phyloP scores from a whole-genome alignment of 2,113 vertebrate species.

The Sinocyclocheilus maitianheensis region DNA sequence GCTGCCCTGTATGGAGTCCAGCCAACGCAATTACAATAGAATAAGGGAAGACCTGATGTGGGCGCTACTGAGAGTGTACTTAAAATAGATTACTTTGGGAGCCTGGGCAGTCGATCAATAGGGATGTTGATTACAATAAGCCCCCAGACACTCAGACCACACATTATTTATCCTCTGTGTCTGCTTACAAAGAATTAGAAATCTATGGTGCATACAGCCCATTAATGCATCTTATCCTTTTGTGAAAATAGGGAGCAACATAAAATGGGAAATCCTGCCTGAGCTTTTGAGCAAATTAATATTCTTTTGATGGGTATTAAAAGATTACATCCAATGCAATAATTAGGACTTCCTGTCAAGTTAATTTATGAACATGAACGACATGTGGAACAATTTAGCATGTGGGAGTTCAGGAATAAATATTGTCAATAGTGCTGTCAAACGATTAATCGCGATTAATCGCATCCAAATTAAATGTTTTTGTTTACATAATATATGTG shows the following conservation, averaged over 20 bases:
- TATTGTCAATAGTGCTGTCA: background rate
- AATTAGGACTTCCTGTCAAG: background rate
- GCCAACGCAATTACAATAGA: conserved; percentile 44
- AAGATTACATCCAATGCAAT: background rate
- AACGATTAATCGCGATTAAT: no score
- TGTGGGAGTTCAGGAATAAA: background rate
- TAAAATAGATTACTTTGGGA: conserved; percentile 47
- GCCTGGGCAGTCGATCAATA: conserved; percentile 45
- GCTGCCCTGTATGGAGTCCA: conserved; percentile 8
- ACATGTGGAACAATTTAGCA: background rate
- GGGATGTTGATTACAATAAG: conserved; percentile 48
- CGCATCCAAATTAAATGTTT: no score
- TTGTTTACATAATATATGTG: no score
- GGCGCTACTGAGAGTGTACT: conserved; percentile 45
- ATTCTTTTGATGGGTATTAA: conserved; percentile 14
- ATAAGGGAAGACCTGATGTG: background rate
- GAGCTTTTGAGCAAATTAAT: background rate
- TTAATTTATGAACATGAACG: background rate
- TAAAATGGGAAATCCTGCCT: conserved; percentile 64
- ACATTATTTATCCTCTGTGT: conserved; percentile 46
- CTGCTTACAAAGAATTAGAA: conserved; percentile 47
- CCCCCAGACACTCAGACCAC: conserved; percentile 38
- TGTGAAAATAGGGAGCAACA: conserved; percentile 84
- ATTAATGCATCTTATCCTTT: conserved; percentile 43
- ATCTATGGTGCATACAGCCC: conserved; percentile 33